Percentiles rank a stretch among this genome's conserved stretches.
These are phyloP conservation scores for Penaeus monodon DNA, from an alignment of 2,888 invertebrate genomes.

Conservation along the genomic window DNA sequence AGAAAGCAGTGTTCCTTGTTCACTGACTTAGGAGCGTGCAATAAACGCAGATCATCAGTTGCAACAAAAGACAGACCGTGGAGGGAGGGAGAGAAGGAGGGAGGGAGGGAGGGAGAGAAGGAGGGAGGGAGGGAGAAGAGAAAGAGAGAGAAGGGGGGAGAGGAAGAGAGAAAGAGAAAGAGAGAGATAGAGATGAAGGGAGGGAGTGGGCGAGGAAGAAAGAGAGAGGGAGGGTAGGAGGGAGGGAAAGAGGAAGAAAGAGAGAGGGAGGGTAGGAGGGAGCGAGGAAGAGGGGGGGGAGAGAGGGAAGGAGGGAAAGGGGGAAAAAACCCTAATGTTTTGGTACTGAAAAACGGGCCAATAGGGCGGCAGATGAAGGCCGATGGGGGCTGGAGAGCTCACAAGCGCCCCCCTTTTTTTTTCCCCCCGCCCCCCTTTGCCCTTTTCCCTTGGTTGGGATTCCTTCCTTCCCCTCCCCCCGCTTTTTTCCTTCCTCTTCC, in stretches of 20 bases:
- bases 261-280: not conserved
- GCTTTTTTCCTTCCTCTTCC: not conserved
- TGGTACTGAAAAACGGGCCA: not conserved
- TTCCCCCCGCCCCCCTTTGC: not conserved
- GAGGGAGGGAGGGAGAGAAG: not conserved
- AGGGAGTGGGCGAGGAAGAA: not conserved
- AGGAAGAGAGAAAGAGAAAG: not conserved
- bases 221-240: not conserved
- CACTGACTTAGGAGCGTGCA: too few species aligned
- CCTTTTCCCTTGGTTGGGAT: too few species aligned
- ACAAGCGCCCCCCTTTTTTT: not conserved
- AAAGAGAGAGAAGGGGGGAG: not conserved
- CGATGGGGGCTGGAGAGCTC: not conserved
- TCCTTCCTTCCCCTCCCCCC: not conserved
- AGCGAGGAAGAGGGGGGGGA: not conserved
- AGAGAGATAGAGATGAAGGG: not conserved
- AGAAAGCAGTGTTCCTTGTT: too few species aligned
- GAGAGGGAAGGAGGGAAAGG: not conserved
- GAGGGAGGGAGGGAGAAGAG: not conserved
- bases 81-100: not conserved
- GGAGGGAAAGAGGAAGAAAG: not conserved
- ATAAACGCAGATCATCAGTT: too few species aligned
- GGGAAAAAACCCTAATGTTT: not conserved
- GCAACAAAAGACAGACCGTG: not conserved
- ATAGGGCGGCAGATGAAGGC: not conserved